These are phyloP conservation scores for Silurus meridionalis DNA, from an alignment of 2,113 vertebrate species.

Conservation along the genomic window DNA sequence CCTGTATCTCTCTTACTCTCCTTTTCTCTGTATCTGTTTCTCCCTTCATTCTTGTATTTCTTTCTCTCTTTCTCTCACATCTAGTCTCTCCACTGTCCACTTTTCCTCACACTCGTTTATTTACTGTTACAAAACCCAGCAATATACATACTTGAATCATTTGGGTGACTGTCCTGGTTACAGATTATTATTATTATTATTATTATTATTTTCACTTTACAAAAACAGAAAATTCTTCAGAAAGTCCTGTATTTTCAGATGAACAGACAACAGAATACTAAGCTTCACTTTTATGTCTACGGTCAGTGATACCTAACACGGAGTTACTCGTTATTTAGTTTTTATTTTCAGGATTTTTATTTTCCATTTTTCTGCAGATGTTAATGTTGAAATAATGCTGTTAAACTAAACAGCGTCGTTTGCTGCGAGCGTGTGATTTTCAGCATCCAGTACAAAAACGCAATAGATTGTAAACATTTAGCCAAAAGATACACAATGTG, in stretches of 20 bases:
- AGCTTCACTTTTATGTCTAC: neutral
- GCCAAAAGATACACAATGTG: too few species aligned
- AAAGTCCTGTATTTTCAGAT: neutral
- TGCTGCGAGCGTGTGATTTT: neutral
- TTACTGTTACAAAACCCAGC: conserved; percentile 2
- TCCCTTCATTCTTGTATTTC: neutral
- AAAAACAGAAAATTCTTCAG: neutral
- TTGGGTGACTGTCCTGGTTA: conserved; percentile 26
- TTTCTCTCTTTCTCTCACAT: neutral
- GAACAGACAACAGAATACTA: neutral
- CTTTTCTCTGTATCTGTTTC: neutral
- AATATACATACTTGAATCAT: conserved; percentile 37
- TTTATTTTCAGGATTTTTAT: too few species aligned
- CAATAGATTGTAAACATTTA: too few species aligned
- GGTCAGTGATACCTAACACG: neutral
- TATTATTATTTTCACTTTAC: neutral
- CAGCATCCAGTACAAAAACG: too few species aligned
- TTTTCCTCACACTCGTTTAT: neutral
- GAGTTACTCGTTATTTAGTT: neutral
- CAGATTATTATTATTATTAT: neutral
- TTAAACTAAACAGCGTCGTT: neutral
- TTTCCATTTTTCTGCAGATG: too few species aligned
- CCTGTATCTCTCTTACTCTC: too few species aligned
- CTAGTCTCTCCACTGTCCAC: neutral
- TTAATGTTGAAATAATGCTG: neutral